Percentiles rank a stretch among this genome's conserved stretches.
Evolutionary conservation across 2,113 vertebrate species (phyloP).

Genomic region (Montifringilla adamsi): DNA sequence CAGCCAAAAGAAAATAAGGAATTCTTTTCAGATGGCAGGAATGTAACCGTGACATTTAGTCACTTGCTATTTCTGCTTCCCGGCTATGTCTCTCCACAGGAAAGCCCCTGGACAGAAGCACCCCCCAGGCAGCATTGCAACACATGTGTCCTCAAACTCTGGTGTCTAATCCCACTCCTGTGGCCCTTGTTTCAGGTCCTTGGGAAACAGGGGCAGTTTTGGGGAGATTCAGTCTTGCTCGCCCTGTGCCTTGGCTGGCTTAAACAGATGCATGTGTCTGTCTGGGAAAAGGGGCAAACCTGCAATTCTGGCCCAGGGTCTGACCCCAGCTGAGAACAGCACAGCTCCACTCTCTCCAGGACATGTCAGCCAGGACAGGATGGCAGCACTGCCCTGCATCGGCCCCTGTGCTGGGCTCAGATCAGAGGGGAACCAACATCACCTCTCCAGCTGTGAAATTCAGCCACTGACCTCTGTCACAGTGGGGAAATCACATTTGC

Average conservation of each 20-base stretch:
- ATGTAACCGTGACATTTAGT: slow-evolving; percentile 30
- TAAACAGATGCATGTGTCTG: not conserved
- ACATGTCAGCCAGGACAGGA: not conserved
- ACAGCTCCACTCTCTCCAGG: not conserved
- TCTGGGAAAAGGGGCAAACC: not conserved
- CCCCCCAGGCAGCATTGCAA: not conserved
- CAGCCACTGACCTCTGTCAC: fast-evolving
- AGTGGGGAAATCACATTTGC: not conserved
- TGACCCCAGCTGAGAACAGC: not conserved
- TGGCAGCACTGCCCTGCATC: not conserved
- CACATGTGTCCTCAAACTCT: not conserved
- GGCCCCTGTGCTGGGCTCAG: fast-evolving
- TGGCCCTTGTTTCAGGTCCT: fast-evolving
- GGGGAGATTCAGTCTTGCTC: not conserved
- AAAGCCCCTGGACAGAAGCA: not conserved
- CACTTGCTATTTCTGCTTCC: slow-evolving; percentile 35
- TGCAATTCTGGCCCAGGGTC: not conserved
- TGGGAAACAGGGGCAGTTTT: not conserved
- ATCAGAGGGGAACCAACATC: not conserved
- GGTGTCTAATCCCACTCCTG: not conserved
- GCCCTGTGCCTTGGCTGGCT: not conserved
- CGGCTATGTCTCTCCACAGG: not conserved
- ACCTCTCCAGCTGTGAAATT: not conserved
- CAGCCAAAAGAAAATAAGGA: slow-evolving; percentile 54
- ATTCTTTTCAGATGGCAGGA: slow-evolving; percentile 43